phyloP scores from a whole-genome alignment of 2,888 invertebrate species.

The Trichopria drosophilae region DNA sequence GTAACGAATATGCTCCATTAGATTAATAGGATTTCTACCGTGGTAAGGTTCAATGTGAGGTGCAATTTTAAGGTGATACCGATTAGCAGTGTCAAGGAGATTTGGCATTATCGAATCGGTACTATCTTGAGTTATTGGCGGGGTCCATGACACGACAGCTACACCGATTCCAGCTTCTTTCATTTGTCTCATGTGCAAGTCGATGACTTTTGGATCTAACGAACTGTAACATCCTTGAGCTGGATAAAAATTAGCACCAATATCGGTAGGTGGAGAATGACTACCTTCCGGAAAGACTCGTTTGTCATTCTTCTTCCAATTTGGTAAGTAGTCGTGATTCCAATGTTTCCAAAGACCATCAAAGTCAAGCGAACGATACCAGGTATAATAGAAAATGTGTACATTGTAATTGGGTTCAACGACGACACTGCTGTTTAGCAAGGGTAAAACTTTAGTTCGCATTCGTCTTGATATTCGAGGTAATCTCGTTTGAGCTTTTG shows the following conservation, averaged over 20 bases:
- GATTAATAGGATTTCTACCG: slow-evolving; percentile 60
- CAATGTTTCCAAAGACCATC: slow-evolving; percentile 52
- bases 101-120: slow-evolving; percentile 56
- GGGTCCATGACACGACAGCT: slow-evolving; percentile 64
- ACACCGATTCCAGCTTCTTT: slow-evolving; percentile 65
- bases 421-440: slow-evolving; percentile 38
- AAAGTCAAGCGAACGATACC: slow-evolving; percentile 50
- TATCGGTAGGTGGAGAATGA: slow-evolving; percentile 63
- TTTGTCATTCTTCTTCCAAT: slow-evolving; percentile 56
- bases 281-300: slow-evolving; percentile 59
- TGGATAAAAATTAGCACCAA: slow-evolving; percentile 63
- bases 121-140: slow-evolving; percentile 56
- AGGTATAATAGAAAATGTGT: slow-evolving; percentile 53
- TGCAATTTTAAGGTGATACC: slow-evolving; percentile 62
- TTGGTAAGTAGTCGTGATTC: slow-evolving; percentile 53
- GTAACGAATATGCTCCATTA: slow-evolving; percentile 59
- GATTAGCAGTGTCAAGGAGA: slow-evolving; percentile 57
- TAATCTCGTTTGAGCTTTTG: slow-evolving; percentile 42
- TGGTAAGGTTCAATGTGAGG: slow-evolving; percentile 66
- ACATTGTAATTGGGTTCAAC: slow-evolving; percentile 50
- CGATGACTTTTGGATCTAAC: slow-evolving; percentile 59
- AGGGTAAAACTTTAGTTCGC: slow-evolving; percentile 41
- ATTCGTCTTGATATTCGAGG: slow-evolving; percentile 47
- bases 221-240: slow-evolving; percentile 63
- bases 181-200: slow-evolving; percentile 66